A percentile compares a stretch with the other conserved stretches of the same genome.
These are phyloP conservation scores for Bubo blakistoni DNA, from an alignment of 2,113 vertebrate genomes.

Conservation along the genomic window DNA sequence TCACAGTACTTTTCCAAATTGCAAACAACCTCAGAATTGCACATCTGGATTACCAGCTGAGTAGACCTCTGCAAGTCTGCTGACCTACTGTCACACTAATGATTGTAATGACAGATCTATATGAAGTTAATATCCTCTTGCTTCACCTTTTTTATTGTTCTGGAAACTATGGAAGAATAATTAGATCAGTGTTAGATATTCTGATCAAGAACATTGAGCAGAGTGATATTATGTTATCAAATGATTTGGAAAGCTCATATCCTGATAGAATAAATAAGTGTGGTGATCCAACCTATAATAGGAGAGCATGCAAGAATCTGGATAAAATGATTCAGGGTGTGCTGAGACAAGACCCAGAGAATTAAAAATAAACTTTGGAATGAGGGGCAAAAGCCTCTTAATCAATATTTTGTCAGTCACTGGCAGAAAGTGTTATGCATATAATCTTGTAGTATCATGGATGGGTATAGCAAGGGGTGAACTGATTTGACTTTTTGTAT, in stretches of 20 bases:
- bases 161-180: neutral
- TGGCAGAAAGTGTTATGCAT: neutral
- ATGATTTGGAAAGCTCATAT: neutral
- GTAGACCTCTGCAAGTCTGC: neutral
- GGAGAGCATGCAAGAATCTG: neutral
- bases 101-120: neutral
- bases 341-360: neutral
- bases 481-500: neutral
- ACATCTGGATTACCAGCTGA: neutral
- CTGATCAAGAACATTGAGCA: neutral
- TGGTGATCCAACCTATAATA: neutral
- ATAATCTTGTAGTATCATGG: neutral
- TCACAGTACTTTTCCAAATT: neutral
- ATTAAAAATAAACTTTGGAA: neutral
- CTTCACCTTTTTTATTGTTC: neutral
- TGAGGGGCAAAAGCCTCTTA: neutral
- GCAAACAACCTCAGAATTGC: neutral
- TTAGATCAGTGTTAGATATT: neutral
- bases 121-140: neutral
- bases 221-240: neutral
- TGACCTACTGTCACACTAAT: neutral
- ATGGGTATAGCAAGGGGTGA: neutral
- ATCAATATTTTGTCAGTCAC: neutral
- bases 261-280: neutral
- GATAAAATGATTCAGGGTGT: neutral